Conservation (phyloP, 2,888 invertebrate genomes). For the Hyposoter dolosus region DNA sequence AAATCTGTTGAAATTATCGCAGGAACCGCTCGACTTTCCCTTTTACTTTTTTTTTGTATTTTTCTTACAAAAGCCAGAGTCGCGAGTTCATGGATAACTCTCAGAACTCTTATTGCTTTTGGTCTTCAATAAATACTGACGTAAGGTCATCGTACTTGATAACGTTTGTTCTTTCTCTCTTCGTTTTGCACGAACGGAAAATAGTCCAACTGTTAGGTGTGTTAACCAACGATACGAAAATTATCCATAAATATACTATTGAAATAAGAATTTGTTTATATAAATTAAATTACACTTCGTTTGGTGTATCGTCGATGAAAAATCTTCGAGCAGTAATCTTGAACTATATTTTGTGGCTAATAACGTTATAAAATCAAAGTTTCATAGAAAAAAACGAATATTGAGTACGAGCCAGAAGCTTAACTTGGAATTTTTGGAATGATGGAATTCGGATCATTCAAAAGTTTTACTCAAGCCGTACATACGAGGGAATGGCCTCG, state of each 20-base stretch:
- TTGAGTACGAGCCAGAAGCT: slow-evolving; percentile 16
- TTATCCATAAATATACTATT: slow-evolving; percentile 59
- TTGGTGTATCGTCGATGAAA: slow-evolving; percentile 41
- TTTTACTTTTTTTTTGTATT: background rate
- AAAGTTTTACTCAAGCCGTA: slow-evolving; percentile 23
- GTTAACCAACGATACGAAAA: slow-evolving; percentile 42
- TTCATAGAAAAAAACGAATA: slow-evolving; percentile 28
- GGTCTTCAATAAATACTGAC: slow-evolving; percentile 57
- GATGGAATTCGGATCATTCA: slow-evolving; percentile 2
- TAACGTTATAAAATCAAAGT: slow-evolving; percentile 34
- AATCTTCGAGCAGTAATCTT: slow-evolving; percentile 11
- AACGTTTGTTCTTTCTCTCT: slow-evolving; percentile 19
- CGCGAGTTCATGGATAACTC: slow-evolving; percentile 19
- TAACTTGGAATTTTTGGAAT: slow-evolving; percentile 10
- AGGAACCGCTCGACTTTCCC: background rate
- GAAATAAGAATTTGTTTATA: slow-evolving; percentile 47
- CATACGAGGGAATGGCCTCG: slow-evolving; percentile 32
- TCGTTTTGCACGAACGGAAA: background rate
- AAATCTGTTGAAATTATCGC: slow-evolving; percentile 10
- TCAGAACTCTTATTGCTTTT: slow-evolving; percentile 44
- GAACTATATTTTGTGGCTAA: slow-evolving; percentile 13
- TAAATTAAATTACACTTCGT: slow-evolving; percentile 59
- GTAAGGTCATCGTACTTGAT: slow-evolving; percentile 29
- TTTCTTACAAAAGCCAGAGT: slow-evolving; percentile 50
- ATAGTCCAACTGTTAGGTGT: background rate